Evolutionary conservation across 1,140 invertebrate genomes (phyloP).

Genomic region (Globodera rostochiensis): DNA sequence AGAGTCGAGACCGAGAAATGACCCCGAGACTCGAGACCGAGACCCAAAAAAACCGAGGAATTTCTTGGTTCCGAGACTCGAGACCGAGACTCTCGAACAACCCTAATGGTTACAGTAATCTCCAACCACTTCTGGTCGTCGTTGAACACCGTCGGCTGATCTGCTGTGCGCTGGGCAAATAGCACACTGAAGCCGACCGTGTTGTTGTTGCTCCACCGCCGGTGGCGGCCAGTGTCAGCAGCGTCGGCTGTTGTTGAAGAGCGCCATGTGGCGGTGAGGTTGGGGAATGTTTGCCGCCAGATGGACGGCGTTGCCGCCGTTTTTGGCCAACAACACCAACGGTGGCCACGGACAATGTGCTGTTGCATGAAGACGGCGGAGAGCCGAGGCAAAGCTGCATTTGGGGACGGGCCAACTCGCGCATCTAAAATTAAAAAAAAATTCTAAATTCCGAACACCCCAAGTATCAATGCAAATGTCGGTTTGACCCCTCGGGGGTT

Average conservation of each 20-base stretch:
- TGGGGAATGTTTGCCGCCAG: background rate
- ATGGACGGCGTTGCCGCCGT: background rate
- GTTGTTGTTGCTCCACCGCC: background rate
- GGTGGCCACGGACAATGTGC: background rate
- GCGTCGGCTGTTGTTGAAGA: background rate
- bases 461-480: no score
- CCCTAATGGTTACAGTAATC: no score
- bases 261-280: background rate
- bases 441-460: no score
- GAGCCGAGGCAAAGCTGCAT: background rate
- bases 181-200: background rate
- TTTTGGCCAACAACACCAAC: background rate
- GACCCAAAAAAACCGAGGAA: no score
- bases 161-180: background rate
- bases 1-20: no score
- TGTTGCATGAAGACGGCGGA: background rate
- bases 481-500: no score
- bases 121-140: background rate
- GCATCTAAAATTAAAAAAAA: background rate
- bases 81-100: no score
- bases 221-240: no score
- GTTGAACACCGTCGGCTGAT: background rate
- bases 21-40: no score
- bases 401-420: background rate
- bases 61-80: no score